phyloP scores from a whole-genome alignment of 2,113 vertebrate genomes.

The Motacilla tschutschensis region DNA sequence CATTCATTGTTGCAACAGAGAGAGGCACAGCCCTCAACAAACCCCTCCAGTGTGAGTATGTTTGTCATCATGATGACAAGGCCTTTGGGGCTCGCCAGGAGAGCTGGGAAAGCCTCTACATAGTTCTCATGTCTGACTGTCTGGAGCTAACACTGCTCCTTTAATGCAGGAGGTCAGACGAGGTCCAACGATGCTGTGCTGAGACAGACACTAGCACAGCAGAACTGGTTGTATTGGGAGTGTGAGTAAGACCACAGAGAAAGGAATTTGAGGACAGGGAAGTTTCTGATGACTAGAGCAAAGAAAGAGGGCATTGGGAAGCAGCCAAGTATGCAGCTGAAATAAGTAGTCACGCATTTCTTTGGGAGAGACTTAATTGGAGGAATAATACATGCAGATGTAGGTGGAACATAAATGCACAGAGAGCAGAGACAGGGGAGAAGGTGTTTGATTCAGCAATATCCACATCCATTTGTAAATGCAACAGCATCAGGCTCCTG shows the following conservation, averaged over 20 bases:
- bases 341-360: slow-evolving; percentile 15
- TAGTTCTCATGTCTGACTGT: slow-evolving; percentile 42
- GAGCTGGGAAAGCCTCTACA: slow-evolving; percentile 26
- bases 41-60: neutral
- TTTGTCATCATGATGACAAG: slow-evolving; percentile 30
- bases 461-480: neutral
- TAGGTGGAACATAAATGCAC: neutral
- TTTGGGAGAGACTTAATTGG: slow-evolving; percentile 27
- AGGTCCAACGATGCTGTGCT: neutral
- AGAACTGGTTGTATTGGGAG: slow-evolving; percentile 28
- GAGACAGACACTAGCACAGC: slow-evolving; percentile 51
- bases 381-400: slow-evolving; percentile 29
- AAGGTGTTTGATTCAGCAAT: slow-evolving; percentile 11
- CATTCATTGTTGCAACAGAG: neutral
- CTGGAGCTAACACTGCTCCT: slow-evolving; percentile 45
- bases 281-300: slow-evolving; percentile 41
- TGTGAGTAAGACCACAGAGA: slow-evolving; percentile 46
- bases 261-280: slow-evolving; percentile 46
- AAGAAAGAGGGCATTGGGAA: slow-evolving; percentile 33
- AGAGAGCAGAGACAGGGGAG: neutral
- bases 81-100: neutral
- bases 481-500: neutral
- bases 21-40: slow-evolving; percentile 12
- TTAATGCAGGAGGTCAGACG: slow-evolving; percentile 30
- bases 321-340: slow-evolving; percentile 36